Percentiles rank a stretch among this genome's conserved stretches.
phyloP scores from a whole-genome alignment of 2,888 invertebrate genomes.

The Cryptocheilus praepositus region DNA sequence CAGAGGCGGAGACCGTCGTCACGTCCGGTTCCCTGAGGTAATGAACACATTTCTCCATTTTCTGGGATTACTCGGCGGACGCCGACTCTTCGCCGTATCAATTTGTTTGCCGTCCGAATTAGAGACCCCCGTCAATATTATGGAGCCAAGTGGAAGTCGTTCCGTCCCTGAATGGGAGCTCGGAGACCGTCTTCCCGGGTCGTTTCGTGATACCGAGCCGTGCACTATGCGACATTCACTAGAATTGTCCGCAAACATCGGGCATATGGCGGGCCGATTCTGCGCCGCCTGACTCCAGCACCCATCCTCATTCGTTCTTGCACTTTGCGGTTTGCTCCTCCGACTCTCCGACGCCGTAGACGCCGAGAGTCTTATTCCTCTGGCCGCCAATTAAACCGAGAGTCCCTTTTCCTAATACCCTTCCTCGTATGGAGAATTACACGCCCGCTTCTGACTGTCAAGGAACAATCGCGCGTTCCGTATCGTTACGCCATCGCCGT shows the following conservation, averaged over 20 bases:
- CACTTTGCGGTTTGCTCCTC: too few relatives aligned
- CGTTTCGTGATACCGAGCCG: slow-evolving; percentile 31
- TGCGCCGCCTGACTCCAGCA: too few relatives aligned
- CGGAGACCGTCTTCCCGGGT: slow-evolving; percentile 41
- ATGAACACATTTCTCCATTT: slow-evolving; percentile 35
- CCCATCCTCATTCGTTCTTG: too few relatives aligned
- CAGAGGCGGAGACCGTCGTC: not conserved
- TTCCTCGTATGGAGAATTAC: too few relatives aligned
- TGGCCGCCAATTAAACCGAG: too few relatives aligned
- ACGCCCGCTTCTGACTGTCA: too few relatives aligned
- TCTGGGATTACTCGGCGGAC: slow-evolving; percentile 30
- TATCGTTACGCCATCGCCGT: too few relatives aligned
- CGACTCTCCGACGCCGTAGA: too few relatives aligned
- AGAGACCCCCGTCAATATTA: slow-evolving; percentile 26
- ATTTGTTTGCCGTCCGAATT: slow-evolving; percentile 42
- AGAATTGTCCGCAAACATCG: slow-evolving; percentile 26
- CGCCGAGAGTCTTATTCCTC: too few relatives aligned
- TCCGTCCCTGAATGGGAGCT: slow-evolving; percentile 27
- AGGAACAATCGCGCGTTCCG: too few relatives aligned
- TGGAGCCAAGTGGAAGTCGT: slow-evolving; percentile 26
- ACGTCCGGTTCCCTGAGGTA: not conserved
- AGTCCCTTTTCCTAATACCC: too few relatives aligned
- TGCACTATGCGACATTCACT: slow-evolving; percentile 21
- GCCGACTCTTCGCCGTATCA: slow-evolving; percentile 18
- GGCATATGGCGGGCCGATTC: not conserved